Base-by-base conservation (phyloP, 2,888 invertebrate genomes). In the Galerucella nymphaeae region DNA sequence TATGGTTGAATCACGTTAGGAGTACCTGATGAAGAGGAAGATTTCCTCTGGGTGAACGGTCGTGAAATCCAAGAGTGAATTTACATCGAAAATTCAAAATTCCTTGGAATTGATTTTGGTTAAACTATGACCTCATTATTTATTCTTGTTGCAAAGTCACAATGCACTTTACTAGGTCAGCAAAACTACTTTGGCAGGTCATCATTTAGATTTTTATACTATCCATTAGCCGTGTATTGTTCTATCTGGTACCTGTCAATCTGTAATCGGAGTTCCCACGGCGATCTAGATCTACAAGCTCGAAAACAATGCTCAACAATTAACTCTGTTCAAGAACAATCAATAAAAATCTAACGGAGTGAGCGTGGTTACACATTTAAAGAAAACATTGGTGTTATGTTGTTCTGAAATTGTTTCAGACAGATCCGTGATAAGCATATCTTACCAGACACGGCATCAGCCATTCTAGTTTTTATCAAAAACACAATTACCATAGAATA, bases 1-100 rank as follows among this genome's bases (percentile, higher is more conserved):
- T 30, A 14, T 58, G 30, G 11, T 38, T 58, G 23, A 58, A 58
- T 57, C 18, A 13, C 82, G 77, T 71, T 58, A 2, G 20, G 79
- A 80, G 81, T 82, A 82, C 81, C 82, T 82, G 79, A 78, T 77
- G 41, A 57, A 38, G n/a, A 30, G 38, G 38, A 58, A 57, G 23
- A 58, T 58, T 58, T 58, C 14, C 30, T 58, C 42, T 42, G 42
- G 58, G 58, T 14, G 11, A 14, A 58, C 23, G 20, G 23, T 18
- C 13, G 48, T 13, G 10, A 42, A 11, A 42, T 10, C 42, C 13
- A 42, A 11, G 11, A 48, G 13, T 48, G 16, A n/a, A 16, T 16
- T 53, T 16, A 16, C n/a, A 16, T 18, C 50, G 9, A 9, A 53
- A 16, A 9, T 2, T 53, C 6, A 48, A 53, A 8, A 6, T n/a